Base-by-base conservation (phyloP, 2,113 vertebrate genomes). In the Seriola dumerili region DNA sequence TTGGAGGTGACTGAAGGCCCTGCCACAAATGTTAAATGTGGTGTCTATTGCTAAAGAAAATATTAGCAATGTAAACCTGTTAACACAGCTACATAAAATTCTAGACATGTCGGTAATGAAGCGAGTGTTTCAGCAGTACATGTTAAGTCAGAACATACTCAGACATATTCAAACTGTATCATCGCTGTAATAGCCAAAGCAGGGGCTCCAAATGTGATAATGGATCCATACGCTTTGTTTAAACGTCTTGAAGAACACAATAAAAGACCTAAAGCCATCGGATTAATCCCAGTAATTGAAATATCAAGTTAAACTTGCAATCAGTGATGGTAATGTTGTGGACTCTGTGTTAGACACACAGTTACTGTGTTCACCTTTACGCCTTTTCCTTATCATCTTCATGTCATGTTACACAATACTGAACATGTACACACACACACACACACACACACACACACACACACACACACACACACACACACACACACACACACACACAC, bases 371-470 rank as follows among this genome's bases (percentile, higher is more conserved):
- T 67, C 80, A 87, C 82, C 86, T 81, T 80, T 76, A 64, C 32
- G 25, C 65, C 59, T 67, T 57, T 4, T 59, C 25, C 62, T 90
- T 83, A 80, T 85, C 82, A 44, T 73, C 16, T 12, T 54, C 44
- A 46, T 70, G 59, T 70, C 13, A 32, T 23, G 50, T 89, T 88
- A 59, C 57, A 25, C 21, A 90, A 89, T 14, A n/a, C 11, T 63
- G 54, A 74, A 62, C 58, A 82, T 57, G 67, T 25, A 23, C 50
- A 25, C 11, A 23, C 23, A 59, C 54, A 66, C 42, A 21, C 34
- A 34, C 29, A 71, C 23, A 6, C 34, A 32, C n/a, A 38, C 36
- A 70, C 21, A 19, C 19, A 66, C 25, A 36, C 52, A 38, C 67
- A 59, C n/a, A 42, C 29, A 50, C 55, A 52, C 8, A 13, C 44